Base-by-base conservation (phyloP, 2,113 vertebrate species). In the Morone saxatilis region DNA sequence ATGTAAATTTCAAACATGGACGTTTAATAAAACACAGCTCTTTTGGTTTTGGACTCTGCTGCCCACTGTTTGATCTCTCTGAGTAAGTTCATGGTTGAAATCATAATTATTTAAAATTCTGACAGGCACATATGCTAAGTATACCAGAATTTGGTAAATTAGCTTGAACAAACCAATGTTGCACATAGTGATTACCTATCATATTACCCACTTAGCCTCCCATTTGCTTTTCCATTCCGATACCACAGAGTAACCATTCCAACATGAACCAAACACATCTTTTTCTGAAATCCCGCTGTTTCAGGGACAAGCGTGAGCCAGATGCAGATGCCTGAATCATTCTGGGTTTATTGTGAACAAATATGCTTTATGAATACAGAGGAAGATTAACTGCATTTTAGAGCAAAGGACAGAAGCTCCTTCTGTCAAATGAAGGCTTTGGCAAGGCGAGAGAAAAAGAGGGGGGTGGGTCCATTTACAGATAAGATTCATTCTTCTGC, bases 401-500 rank as follows among this genome's bases (percentile, higher is more conserved):
- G 81, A 89, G 76, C 83, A 86, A 80, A 88, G 89, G 70, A 85
- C 74, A 74, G 53, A 84, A 41, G 40, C 57, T 40, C 66, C 59
- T 69, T 56, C 78, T 75, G 80, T 88, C 80, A 84, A 89, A 90
- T 66, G 36, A 61, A 86, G 54, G 53, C 67, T 84, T 59, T 69
- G 66, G 84, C 65, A 65, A 86, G 48, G 81, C 48, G n/a, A 78
- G 38, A 67, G 62, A 65, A 59, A 75, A 63, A 59, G 43, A 61
- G 59, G 40, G 41, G 73, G 61, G 56, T 16, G 83, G 81, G 72
- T 87, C 89, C 85, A 90, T 92, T 93, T 93, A 82, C 79, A 91
- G 94, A 95, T 94, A 93, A 93, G 88, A 94, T 88, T 91, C 85
- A 90, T 87, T 91, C 80, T 81, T 82, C 61, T 72, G 25, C 56